A percentile compares a stretch with the other conserved stretches of the same genome.
phyloP scores from a whole-genome alignment of 2,113 vertebrate species.

The Gopherus evgoodei region DNA sequence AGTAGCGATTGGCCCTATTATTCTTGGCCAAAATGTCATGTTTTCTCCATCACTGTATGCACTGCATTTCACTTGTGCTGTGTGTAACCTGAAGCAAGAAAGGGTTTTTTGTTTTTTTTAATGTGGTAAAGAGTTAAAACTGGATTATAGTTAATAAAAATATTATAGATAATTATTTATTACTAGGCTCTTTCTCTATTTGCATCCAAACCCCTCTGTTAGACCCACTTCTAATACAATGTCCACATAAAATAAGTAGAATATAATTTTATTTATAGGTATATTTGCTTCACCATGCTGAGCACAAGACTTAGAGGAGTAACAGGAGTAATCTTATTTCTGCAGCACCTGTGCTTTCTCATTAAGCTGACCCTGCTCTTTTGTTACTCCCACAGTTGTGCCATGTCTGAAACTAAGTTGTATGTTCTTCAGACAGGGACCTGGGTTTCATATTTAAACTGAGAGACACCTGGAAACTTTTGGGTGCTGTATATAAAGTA shows the following conservation, averaged over 20 bases:
- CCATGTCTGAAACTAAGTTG: not conserved
- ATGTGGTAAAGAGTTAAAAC: not conserved
- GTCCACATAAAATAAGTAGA: not conserved
- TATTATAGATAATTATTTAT: not conserved
- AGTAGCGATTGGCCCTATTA: not conserved
- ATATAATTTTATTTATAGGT: not conserved
- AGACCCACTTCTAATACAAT: not conserved
- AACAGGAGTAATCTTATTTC: not conserved
- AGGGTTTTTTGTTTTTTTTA: not conserved
- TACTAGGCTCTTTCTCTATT: not conserved
- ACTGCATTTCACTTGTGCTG: not conserved
- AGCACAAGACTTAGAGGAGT: not conserved
- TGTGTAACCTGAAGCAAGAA: too few species aligned
- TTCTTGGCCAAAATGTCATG: not conserved
- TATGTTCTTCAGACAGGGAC: not conserved
- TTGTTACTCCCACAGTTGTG: not conserved
- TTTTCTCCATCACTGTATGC: not conserved
- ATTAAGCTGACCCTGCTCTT: not conserved
- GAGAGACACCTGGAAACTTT: rapidly evolving
- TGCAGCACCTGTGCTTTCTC: not conserved
- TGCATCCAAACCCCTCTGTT: not conserved
- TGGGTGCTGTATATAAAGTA: not conserved
- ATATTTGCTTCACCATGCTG: not conserved
- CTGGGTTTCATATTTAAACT: rapidly evolving
- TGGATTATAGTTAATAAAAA: not conserved